Percentiles rank a stretch among this genome's conserved stretches.
Evolutionary conservation across 2,113 vertebrate species (phyloP).

Genomic region (Silurus glanis): DNA sequence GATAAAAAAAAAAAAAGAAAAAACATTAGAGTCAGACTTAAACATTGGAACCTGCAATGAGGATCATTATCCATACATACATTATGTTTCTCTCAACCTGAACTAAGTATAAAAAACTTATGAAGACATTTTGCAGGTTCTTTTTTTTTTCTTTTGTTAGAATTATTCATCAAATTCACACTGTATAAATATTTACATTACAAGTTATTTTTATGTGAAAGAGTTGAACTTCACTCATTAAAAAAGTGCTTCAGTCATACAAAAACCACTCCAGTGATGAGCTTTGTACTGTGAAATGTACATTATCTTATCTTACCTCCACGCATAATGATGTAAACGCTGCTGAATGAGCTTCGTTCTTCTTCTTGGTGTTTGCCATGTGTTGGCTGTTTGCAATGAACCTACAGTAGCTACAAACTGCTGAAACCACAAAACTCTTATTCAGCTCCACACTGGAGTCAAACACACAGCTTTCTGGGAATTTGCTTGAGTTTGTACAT

Average conservation of each 20-base stretch:
- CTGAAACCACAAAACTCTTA: background rate
- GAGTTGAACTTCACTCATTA: background rate
- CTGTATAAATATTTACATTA: background rate
- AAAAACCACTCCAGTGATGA: background rate
- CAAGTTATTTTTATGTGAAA: background rate
- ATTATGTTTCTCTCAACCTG: no score
- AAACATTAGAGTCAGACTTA: no score
- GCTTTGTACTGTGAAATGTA: background rate
- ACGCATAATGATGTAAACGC: slow-evolving; percentile 42
- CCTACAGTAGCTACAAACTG: no score
- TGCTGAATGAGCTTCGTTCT: background rate
- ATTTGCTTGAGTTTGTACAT: background rate
- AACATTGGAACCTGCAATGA: no score
- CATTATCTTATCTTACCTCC: slow-evolving; percentile 28
- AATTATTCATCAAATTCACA: background rate
- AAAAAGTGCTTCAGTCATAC: no score
- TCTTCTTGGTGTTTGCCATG: slow-evolving; percentile 44
- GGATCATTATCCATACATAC: no score
- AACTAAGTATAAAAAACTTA: no score
- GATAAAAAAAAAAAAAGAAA: background rate
- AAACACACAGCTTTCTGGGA: background rate
- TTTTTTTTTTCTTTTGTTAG: background rate
- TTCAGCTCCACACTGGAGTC: background rate
- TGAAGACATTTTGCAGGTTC: no score
- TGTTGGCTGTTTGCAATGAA: background rate